phyloP scores from a whole-genome alignment of 2,113 vertebrate species.

The Octodon degus region DNA sequence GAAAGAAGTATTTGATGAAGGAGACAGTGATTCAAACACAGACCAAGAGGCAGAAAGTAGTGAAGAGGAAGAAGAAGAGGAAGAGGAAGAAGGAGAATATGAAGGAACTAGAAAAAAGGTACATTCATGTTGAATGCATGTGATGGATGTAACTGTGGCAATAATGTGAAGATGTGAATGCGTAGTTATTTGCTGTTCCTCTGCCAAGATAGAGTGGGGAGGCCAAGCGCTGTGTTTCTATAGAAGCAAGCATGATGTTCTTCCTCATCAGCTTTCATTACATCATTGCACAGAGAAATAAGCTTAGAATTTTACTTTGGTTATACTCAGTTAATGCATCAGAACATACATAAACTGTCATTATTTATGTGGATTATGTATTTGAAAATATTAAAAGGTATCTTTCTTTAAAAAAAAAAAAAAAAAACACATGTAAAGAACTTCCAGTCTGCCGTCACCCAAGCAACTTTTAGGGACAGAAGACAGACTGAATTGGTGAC shows the following conservation, averaged over 20 bases:
- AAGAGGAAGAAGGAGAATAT: too few species aligned
- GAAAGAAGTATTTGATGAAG: too few species aligned
- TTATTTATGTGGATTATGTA: too few species aligned
- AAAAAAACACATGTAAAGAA: too few species aligned
- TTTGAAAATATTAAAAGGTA: too few species aligned
- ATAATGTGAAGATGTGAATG: constrained; percentile 39
- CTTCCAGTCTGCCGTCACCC: too few species aligned
- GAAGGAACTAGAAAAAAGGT: constrained; percentile 1
- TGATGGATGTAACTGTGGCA: constrained; percentile 25
- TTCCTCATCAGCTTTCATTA: constrained; percentile 43
- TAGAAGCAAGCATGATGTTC: constrained; percentile 48
- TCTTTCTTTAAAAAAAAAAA: too few species aligned
- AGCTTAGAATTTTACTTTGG: constrained; percentile 43
- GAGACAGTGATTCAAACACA: too few species aligned
- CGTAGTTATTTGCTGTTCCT: constrained; percentile 61
- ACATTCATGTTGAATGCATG: constrained; percentile 41
- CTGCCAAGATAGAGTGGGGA: constrained; percentile 41
- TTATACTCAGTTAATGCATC: too few species aligned
- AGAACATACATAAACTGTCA: too few species aligned
- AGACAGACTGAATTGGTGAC: not conserved
- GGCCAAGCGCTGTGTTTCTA: constrained; percentile 45
- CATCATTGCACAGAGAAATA: constrained; percentile 65
- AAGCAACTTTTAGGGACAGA: not conserved
- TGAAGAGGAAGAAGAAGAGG: too few species aligned
- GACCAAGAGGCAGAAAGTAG: too few species aligned